A percentile compares a stretch with the other conserved stretches of the same genome.
phyloP scores from a whole-genome alignment of 2,797 vertebrate species.

The Ctenopoma kingsleyae region DNA sequence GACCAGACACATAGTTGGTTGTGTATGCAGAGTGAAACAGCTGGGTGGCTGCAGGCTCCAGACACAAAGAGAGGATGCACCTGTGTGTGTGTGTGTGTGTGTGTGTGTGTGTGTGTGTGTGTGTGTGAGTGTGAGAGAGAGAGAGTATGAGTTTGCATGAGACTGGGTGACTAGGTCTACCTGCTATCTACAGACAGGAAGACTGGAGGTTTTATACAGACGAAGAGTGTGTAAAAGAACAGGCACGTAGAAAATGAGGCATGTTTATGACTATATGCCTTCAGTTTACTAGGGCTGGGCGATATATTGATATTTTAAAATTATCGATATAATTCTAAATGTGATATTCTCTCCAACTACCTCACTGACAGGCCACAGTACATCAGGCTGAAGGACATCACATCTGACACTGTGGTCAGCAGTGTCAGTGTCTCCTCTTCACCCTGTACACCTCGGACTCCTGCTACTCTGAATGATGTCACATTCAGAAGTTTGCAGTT shows the following conservation, averaged over 20 bases:
- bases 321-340: too few relatives aligned
- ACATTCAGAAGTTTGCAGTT: not conserved
- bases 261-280: not conserved
- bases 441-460: too few relatives aligned
- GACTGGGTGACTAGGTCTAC: constrained; percentile 35
- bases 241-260: constrained; percentile 11
- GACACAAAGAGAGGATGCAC: constrained; percentile 63
- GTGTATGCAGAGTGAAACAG: constrained; percentile 31
- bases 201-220: constrained; percentile 5
- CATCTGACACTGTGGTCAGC: too few relatives aligned
- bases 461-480: too few relatives aligned
- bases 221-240: not conserved
- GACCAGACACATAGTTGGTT: constrained; percentile 48
- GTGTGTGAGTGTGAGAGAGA: too few relatives aligned
- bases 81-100: constrained; percentile 38
- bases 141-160: not conserved
- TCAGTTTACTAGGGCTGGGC: too few relatives aligned
- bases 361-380: too few relatives aligned
- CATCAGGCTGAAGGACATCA: too few relatives aligned
- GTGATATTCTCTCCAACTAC: too few relatives aligned
- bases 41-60: constrained; percentile 51
- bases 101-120: not conserved
- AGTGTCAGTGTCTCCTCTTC: too few relatives aligned
- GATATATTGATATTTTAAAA: too few relatives aligned
- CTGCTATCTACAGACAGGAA: constrained; percentile 19